Conservation (phyloP, 1,140 invertebrate genomes). For the Drosophila pseudoobscura region DNA sequence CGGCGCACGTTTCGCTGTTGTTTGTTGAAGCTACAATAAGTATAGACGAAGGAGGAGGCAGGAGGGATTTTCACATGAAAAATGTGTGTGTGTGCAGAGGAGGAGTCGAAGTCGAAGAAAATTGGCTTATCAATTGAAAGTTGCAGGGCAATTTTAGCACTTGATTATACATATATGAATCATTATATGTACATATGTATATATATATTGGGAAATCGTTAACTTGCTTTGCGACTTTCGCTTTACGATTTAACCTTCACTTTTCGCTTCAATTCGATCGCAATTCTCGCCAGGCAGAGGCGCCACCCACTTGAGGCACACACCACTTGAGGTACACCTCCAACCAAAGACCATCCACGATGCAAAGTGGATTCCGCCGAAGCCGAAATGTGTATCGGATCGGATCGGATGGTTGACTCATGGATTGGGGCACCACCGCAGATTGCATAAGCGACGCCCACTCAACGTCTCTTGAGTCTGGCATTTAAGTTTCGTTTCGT, state of each 20-base stretch:
- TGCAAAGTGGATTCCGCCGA: constrained; percentile 24
- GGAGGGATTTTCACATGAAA: constrained; percentile 66
- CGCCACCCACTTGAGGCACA: constrained; percentile 60
- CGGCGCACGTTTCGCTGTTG: constrained; percentile 41
- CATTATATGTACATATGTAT: constrained; percentile 37
- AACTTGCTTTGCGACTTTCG: constrained; percentile 59
- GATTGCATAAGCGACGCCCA: constrained; percentile 52
- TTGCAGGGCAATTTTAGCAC: constrained; percentile 46
- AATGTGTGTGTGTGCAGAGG: constrained; percentile 43
- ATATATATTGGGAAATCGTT: constrained; percentile 61
- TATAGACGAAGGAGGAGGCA: not conserved
- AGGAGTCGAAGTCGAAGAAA: constrained; percentile 36
- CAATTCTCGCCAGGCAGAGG: constrained; percentile 58
- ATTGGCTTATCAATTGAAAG: constrained; percentile 73
- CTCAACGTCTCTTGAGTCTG: constrained; percentile 36
- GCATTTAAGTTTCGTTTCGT: constrained; percentile 43
- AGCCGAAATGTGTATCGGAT: not conserved
- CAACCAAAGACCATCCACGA: not conserved
- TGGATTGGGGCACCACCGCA: constrained; percentile 11
- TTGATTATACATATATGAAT: constrained; percentile 34
- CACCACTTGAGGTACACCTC: constrained; percentile 9
- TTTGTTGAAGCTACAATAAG: constrained; percentile 1
- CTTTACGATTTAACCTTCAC: constrained; percentile 71
- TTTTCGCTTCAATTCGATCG: constrained; percentile 36
- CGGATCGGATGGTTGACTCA: constrained; percentile 25